A percentile compares a stretch with the other conserved stretches of the same genome.
These are phyloP conservation scores for Drosophila arizonae DNA, from an alignment of 1,140 invertebrate species.

Conservation along the genomic window DNA sequence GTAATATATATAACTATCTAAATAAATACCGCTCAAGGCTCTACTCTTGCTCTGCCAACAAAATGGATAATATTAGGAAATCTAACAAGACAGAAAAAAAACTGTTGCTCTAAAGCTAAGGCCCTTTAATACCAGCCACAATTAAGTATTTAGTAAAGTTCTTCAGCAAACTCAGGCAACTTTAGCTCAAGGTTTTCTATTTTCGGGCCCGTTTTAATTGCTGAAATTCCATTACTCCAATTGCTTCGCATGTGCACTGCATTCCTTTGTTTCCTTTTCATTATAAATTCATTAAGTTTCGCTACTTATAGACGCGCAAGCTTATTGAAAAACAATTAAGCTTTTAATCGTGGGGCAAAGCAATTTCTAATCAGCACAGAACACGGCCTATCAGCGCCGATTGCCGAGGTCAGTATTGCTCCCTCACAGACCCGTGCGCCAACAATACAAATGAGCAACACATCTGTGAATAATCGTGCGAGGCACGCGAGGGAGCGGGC, in stretches of 20 bases:
- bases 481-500: constrained; percentile 17
- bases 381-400: constrained; percentile 41
- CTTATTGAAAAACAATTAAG: constrained; percentile 64
- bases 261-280: constrained; percentile 12
- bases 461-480: constrained; percentile 52
- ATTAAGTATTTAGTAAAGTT: too few relatives aligned
- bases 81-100: too few relatives aligned
- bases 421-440: background rate
- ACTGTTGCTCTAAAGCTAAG: background rate
- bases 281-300: constrained; percentile 56
- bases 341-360: constrained; percentile 57
- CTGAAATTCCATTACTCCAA: constrained; percentile 37
- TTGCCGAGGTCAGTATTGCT: constrained; percentile 67
- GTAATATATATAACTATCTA: too few relatives aligned
- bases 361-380: constrained; percentile 56
- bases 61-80: too few relatives aligned
- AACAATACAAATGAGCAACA: constrained; percentile 3
- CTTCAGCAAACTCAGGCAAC: background rate
- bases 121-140: background rate
- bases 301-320: constrained; percentile 15
- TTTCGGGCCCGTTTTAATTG: constrained; percentile 19
- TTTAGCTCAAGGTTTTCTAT: constrained; percentile 10
- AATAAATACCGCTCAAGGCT: too few relatives aligned
- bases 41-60: too few relatives aligned
- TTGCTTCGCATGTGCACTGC: constrained; percentile 13